Percentiles rank a stretch among this genome's conserved stretches.
Conservation (phyloP, 2,888 invertebrate species). For the Chloroclysta siterata region DNA sequence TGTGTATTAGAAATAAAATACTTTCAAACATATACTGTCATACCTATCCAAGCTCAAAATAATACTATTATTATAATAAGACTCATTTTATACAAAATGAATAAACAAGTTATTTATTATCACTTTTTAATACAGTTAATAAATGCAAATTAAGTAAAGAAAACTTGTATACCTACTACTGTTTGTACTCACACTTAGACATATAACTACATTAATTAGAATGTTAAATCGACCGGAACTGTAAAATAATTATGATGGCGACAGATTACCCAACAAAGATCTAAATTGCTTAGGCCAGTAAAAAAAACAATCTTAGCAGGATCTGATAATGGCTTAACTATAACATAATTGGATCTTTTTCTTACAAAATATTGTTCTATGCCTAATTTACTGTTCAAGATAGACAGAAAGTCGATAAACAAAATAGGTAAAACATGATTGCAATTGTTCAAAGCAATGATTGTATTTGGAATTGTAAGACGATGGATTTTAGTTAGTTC, state of each 20-base stretch:
- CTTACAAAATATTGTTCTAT: no score
- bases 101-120: slow-evolving; percentile 53
- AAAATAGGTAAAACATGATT: no score
- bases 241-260: background rate
- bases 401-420: no score
- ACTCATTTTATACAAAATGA: slow-evolving; percentile 49
- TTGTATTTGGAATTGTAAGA: no score
- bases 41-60: slow-evolving; percentile 53
- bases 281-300: background rate
- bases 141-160: slow-evolving; percentile 67
- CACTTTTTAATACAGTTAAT: slow-evolving; percentile 65
- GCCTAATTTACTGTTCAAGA: no score
- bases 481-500: no score
- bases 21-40: slow-evolving; percentile 43
- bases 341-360: no score
- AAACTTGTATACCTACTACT: slow-evolving; percentile 49
- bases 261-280: slow-evolving; percentile 4
- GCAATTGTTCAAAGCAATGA: no score
- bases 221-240: slow-evolving; percentile 36
- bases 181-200: slow-evolving; percentile 61
- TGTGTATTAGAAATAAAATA: slow-evolving; percentile 67
- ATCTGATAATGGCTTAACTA: background rate
- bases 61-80: slow-evolving; percentile 57
- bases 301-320: background rate
- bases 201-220: slow-evolving; percentile 43